Evolutionary conservation across 2,113 vertebrate genomes (phyloP).

Genomic region (Semnopithecus entellus): DNA sequence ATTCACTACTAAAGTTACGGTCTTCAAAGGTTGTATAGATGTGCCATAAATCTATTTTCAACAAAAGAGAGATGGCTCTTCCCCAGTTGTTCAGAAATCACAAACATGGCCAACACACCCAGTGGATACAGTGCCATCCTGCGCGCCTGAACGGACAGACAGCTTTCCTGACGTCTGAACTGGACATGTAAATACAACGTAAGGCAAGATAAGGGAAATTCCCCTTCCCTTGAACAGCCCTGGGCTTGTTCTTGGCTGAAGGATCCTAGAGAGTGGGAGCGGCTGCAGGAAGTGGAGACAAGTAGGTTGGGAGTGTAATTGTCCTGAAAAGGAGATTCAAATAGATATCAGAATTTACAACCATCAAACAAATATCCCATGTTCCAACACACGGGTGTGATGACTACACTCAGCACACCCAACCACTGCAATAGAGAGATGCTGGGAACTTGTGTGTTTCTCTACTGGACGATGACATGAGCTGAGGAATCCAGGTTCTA

Average conservation of each 20-base stretch:
- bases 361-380: fast-evolving
- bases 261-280: background rate
- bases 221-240: too few species aligned
- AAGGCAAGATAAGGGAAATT: fast-evolving
- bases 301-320: fast-evolving
- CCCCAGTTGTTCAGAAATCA: too few species aligned
- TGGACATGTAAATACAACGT: fast-evolving
- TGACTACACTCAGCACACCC: fast-evolving
- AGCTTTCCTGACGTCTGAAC: background rate
- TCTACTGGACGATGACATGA: fast-evolving
- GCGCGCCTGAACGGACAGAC: fast-evolving
- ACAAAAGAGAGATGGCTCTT: background rate
- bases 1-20: fast-evolving
- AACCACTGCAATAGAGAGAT: fast-evolving
- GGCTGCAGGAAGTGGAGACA: fast-evolving
- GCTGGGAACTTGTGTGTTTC: fast-evolving
- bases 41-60: too few species aligned
- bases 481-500: fast-evolving
- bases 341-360: fast-evolving
- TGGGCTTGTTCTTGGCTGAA: fast-evolving
- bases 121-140: fast-evolving
- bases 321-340: background rate
- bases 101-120: fast-evolving
- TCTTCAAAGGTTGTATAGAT: fast-evolving
- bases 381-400: fast-evolving